phyloP scores from a whole-genome alignment of 2,888 invertebrate species.

The Baccha elongata region DNA sequence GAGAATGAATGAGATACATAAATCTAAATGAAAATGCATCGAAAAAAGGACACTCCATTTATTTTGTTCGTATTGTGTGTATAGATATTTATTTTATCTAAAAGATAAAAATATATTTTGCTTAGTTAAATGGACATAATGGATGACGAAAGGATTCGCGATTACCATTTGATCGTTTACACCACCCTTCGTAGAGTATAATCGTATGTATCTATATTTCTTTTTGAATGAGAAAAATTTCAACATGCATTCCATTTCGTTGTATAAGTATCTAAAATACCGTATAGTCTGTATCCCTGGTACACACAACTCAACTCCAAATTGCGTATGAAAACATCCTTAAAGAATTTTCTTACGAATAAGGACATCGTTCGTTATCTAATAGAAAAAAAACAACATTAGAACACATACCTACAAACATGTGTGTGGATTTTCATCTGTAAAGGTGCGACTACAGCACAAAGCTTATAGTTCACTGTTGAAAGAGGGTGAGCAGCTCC shows the following conservation, averaged over 20 bases:
- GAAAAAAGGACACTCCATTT: conserved; percentile 43
- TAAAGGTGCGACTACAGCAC: conserved; percentile 22
- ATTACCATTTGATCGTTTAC: conserved; percentile 64
- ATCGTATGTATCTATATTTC: neutral
- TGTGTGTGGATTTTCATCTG: neutral
- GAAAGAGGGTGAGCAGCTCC: conserved; percentile 22
- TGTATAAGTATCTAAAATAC: conserved; percentile 37
- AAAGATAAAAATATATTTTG: conserved; percentile 61
- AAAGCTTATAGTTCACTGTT: conserved; percentile 44
- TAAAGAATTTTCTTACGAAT: conserved; percentile 34
- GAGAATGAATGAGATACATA: neutral
- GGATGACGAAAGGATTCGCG: conserved; percentile 61
- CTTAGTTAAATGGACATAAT: conserved; percentile 53
- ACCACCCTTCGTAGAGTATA: neutral
- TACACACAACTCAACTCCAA: conserved; percentile 20
- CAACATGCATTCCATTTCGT: conserved; percentile 60
- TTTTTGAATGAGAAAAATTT: conserved; percentile 47
- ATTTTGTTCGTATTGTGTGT: neutral
- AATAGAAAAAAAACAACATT: conserved; percentile 38
- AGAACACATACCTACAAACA: conserved; percentile 35
- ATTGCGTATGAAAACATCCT: conserved; percentile 43
- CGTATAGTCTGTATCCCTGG: neutral
- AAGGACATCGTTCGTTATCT: conserved; percentile 41
- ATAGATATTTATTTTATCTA: conserved; percentile 31
- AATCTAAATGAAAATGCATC: conserved; percentile 46